Evolutionary conservation across 2,888 invertebrate species (phyloP), one percentile per base, ranked within the genome.

Genomic region (Spilarctia lutea): DNA sequence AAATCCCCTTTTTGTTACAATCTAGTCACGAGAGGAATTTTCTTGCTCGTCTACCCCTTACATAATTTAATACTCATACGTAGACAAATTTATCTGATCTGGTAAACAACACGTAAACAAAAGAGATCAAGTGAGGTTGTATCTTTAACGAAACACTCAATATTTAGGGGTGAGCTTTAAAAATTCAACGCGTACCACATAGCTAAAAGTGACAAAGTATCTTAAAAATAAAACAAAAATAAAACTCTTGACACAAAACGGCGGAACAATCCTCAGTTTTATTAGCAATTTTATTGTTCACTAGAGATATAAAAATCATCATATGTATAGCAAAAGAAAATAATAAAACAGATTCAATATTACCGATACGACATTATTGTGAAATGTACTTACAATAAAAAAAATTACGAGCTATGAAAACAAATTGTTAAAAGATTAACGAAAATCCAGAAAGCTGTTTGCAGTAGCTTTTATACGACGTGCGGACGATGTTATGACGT

Each of bases 301-400:
- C 42, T 48, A 65, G 45, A 65, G n/a, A 63, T 56, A 65, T 75
- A 74, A 45, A 68, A 73, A 56, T 30, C 27, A 68, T 68, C 60
- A 63, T 68, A 68, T 45, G 42, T 60, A 68, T 48, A 35, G 48
- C 33, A 65, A 69, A 73, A 45, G 71, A 63, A 68, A 74, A 73
- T 42, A 75, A 63, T 68, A 63, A 73, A 72, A 75, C 35, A 27
- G 39, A 73, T 73, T 73, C 69, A 73, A 65, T 73, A 73, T 63
- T 63, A 42, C 35, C 63, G 45, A 45, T 45, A 67, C 30, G 30
- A 75, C 20, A 70, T 66, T 66, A 71, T 71, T 94, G 93, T 92
- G 33, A 45, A 69, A 66, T 65, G 68, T 65, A 48, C 35, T 39
- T 42, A 65, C 52, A 52, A 48, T 68, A 76, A 71, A 74, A 73